Evolutionary conservation across 2,797 vertebrate species (phyloP).

Genomic region (Ispidina lecontei): DNA sequence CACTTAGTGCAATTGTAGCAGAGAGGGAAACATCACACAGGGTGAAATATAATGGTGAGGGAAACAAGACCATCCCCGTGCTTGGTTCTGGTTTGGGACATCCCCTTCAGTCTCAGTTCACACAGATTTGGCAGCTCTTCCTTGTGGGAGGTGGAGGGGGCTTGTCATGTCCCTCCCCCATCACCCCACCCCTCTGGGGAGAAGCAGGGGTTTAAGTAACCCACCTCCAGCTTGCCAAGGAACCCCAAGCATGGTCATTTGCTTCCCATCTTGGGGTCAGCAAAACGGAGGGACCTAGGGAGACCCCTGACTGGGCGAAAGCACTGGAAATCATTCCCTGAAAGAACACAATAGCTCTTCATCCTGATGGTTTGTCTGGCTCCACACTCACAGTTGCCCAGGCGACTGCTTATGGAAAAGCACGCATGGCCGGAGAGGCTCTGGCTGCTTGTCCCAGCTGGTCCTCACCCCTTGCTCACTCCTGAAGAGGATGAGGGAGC

Average conservation of each 20-base stretch:
- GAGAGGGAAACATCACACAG: neutral
- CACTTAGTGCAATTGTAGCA: rapidly evolving
- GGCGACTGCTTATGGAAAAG: conserved; percentile 41
- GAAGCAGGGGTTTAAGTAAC: neutral
- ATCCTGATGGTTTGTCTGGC: neutral
- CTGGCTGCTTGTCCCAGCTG: neutral
- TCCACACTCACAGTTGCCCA: neutral
- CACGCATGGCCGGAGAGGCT: neutral
- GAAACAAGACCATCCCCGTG: rapidly evolving
- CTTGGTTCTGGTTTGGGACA: neutral
- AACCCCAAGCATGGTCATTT: neutral
- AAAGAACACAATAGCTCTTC: neutral
- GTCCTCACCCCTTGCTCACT: neutral
- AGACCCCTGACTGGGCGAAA: neutral
- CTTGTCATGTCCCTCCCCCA: neutral
- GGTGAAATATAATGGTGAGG: neutral
- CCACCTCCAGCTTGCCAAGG: too few species aligned
- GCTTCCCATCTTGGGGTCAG: neutral
- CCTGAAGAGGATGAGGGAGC: neutral
- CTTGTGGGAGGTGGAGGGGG: neutral
- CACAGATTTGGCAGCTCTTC: neutral
- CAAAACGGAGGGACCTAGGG: rapidly evolving
- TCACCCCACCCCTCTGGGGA: rapidly evolving
- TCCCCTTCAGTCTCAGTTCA: rapidly evolving
- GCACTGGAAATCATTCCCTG: neutral